Conservation (phyloP, 2,888 invertebrate species). For the Holacanthella duospinosa region DNA sequence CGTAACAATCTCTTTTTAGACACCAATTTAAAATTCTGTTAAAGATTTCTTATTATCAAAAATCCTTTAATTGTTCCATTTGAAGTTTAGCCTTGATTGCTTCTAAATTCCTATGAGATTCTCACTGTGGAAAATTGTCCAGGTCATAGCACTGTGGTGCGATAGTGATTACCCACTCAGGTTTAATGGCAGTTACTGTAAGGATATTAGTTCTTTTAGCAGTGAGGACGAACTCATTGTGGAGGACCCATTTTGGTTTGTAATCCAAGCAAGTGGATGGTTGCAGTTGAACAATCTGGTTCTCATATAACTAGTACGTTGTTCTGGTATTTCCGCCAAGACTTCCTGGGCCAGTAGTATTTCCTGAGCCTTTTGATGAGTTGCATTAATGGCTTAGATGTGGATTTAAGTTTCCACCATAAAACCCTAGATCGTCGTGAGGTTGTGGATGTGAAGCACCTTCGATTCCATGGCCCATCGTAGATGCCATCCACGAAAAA, state of each 20-base stretch:
- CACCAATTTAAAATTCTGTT: neutral
- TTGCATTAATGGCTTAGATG: neutral
- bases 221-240: conserved; percentile 98
- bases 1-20: no score
- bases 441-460: neutral
- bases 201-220: conserved; percentile 99
- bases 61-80: conserved; percentile 76
- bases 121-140: conserved; percentile 94
- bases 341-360: conserved; percentile 44
- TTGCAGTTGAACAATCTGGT: conserved; percentile 96
- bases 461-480: conserved; percentile 29
- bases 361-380: conserved; percentile 26
- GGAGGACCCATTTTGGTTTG: conserved; percentile 99
- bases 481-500: conserved; percentile 35
- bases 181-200: conserved; percentile 96
- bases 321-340: conserved; percentile 47
- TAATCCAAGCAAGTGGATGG: conserved; percentile 98
- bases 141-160: conserved; percentile 98
- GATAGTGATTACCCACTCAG: conserved; percentile 86
- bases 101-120: conserved; percentile 86
- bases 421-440: conserved; percentile 10
- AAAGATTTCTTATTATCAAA: neutral
- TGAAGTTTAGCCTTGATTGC: conserved; percentile 75
- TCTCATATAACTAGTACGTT: conserved; percentile 73
- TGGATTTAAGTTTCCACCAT: neutral